Percentiles rank a stretch among this genome's conserved stretches.
phyloP scores from a whole-genome alignment of 1,140 invertebrate species.

The Trachymyrmex cornetzi region DNA sequence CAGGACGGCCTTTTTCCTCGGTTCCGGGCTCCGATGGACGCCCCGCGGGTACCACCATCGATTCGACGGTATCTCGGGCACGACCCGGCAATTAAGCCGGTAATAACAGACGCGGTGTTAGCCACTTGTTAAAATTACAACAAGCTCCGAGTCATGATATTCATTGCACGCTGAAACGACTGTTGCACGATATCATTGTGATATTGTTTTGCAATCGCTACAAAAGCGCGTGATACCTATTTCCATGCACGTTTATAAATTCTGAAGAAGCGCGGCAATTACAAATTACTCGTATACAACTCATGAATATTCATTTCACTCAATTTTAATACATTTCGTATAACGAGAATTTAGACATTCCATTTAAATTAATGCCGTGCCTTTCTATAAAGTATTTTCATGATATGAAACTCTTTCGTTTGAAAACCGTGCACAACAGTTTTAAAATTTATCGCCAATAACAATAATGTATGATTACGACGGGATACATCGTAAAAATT shows the following conservation, averaged over 20 bases:
- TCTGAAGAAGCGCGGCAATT: background rate
- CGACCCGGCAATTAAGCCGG: slow-evolving; percentile 71
- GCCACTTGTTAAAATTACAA: slow-evolving; percentile 69
- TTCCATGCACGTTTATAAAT: slow-evolving; percentile 11
- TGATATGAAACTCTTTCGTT: background rate
- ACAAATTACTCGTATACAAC: background rate
- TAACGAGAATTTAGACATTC: slow-evolving; percentile 15
- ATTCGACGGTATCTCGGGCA: slow-evolving; percentile 61
- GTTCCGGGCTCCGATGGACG: slow-evolving; percentile 37
- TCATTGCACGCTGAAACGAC: background rate
- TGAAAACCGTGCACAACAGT: background rate
- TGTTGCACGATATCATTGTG: slow-evolving; percentile 20
- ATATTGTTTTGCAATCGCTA: slow-evolving; percentile 30
- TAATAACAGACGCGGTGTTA: slow-evolving; percentile 69
- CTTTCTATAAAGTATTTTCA: background rate
- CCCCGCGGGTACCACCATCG: slow-evolving; percentile 49
- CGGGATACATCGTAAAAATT: slow-evolving; percentile 27
- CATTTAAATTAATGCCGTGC: background rate
- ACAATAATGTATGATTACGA: background rate
- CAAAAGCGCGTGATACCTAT: background rate
- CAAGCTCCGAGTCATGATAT: slow-evolving; percentile 34
- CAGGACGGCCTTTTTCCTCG: slow-evolving; percentile 43
- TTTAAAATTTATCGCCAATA: background rate
- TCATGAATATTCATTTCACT: slow-evolving; percentile 1
- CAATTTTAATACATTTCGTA: background rate